Base-by-base conservation (phyloP, 2,113 vertebrate species). In the Centropristis striata region DNA sequence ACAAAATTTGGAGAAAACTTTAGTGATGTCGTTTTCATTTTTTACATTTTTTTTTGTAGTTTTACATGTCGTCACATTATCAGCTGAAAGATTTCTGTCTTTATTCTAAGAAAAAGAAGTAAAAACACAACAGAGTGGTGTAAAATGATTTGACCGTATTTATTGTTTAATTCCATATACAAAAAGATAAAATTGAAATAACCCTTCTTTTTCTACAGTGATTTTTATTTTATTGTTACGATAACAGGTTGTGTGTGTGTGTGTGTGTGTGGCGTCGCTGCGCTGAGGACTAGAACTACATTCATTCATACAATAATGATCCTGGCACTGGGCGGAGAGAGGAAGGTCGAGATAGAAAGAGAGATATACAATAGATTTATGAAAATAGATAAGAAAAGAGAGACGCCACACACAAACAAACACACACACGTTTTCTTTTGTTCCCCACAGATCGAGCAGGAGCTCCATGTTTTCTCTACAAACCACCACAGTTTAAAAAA, bases 151-250 rank as follows among this genome's bases (percentile, higher is more conserved):
- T 95, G 95, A 92, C 81, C 80, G 85, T 50, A 80, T 90, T 90
- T 96, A 90, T 90, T 92, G 80, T 91, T 92, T 90, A 87, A 87
- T 90, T 88, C 96, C 93, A 97, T 95, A 96, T 98, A 97, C 95
- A 97, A 98, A 97, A 97, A 97, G 95, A 97, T 96, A 96, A 95
- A 96, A 94, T 95, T 96, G 93, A 96, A 96, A 96, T 96, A 96
- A 92, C 94, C 93, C 91, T 78, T 95, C 39, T 47, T 49, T 57
- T 96, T 89, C 90, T 91, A 96, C 88, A 72, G 51, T 59, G 60
- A 73, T 71, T 59, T 81, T 69, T 53, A 42, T 59, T 81, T 69
- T 53, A 49, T 94, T 94, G 81, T 78, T n/a, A 51, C 82, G 87
- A 90, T 95, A 95, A 90, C 84, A 89, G 59, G 57, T n/a, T 18